A percentile compares a stretch with the other conserved stretches of the same genome.
phyloP scores from a whole-genome alignment of 2,888 invertebrate genomes.

The Panzeria rudis region DNA sequence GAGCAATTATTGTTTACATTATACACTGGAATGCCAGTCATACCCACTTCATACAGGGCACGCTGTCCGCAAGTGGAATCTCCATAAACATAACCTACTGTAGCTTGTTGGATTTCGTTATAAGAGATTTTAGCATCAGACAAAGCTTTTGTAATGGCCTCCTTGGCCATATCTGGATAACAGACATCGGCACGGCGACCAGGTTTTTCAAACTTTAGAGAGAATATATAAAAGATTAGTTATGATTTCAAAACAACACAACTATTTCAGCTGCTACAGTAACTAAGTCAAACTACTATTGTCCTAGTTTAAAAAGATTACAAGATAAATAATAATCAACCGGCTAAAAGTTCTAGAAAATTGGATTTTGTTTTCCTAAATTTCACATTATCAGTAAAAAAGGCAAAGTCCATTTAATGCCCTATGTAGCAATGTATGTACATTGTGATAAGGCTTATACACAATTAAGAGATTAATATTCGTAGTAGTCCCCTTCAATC shows the following conservation, averaged over 20 bases:
- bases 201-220: conserved; percentile 94
- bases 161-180: conserved; percentile 97
- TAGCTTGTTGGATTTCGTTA: conserved; percentile 92
- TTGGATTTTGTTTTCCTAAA: background rate
- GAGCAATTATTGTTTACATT: conserved; percentile 99
- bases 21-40: conserved; percentile 98
- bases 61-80: conserved; percentile 98
- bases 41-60: conserved; percentile 95
- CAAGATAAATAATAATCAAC: background rate
- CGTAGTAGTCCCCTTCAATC: background rate
- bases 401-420: conserved; percentile 35
- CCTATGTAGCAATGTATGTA: background rate
- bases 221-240: background rate
- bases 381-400: background rate
- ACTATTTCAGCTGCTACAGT: too few relatives aligned
- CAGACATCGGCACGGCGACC: conserved; percentile 91
- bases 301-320: background rate
- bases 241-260: background rate
- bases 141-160: conserved; percentile 94
- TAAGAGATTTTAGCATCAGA: conserved; percentile 92
- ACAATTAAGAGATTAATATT: conserved; percentile 21
- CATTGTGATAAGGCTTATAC: background rate
- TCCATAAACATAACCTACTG: conserved; percentile 96
- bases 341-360: too few relatives aligned
- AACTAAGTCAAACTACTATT: too few relatives aligned